Conservation (phyloP, 2,888 invertebrate species). For the Eristalinus sepulchralis region DNA sequence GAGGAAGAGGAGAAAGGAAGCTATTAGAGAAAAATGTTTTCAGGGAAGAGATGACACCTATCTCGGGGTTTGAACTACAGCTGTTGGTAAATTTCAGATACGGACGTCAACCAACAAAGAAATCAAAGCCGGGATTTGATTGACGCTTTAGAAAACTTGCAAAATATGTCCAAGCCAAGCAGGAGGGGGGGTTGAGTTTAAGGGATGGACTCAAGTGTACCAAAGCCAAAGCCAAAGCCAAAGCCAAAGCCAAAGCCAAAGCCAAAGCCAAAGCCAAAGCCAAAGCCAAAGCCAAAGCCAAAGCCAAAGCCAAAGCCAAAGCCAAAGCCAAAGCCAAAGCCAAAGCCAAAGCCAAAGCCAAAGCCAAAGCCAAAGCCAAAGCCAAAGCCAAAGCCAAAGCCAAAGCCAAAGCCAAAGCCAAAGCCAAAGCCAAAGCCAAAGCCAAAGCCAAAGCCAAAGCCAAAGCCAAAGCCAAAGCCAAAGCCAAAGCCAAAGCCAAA, state of each 20-base stretch:
- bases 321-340: background rate
- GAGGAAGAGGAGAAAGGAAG: background rate
- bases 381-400: background rate
- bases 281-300: background rate
- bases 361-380: background rate
- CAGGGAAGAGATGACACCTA: too few species aligned
- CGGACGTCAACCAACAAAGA: too few species aligned
- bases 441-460: background rate
- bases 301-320: background rate
- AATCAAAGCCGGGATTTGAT: too few species aligned
- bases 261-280: background rate
- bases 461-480: background rate
- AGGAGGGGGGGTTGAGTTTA: too few species aligned
- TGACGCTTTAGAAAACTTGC: too few species aligned
- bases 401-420: background rate
- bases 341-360: background rate
- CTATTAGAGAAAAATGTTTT: background rate
- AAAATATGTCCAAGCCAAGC: too few species aligned
- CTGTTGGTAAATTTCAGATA: too few species aligned
- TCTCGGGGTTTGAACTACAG: too few species aligned
- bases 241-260: background rate
- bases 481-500: background rate
- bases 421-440: background rate
- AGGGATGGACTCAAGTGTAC: too few species aligned
- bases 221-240: background rate